Evolutionary conservation across 2,797 vertebrate species (phyloP), one percentile per base, ranked within the genome.

Genomic region (Acipenser transmontanus): DNA sequence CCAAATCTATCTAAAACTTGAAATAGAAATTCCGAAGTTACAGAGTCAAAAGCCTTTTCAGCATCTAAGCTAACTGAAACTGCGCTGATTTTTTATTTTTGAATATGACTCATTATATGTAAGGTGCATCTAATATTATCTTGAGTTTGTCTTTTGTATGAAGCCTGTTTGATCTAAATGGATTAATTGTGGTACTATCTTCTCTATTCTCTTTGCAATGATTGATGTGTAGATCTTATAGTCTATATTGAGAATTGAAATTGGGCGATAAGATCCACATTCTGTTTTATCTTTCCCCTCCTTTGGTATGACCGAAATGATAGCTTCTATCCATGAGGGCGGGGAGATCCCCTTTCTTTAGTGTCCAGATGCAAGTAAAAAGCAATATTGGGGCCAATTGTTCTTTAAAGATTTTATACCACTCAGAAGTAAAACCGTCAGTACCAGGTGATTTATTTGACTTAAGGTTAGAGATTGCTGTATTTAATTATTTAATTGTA

Each of bases 151-250:
- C 70, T 68, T 17, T 8, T 47, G 11, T 0, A 77, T 20, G 17
- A 73, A 74, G 4, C 69, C 72, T 1, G 69, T 72, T n/a, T 76
- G 69, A 4, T 66, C 63, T 1, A 59, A 50, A 59, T 73, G 17
- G 47, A 69, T 64, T 20, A 68, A 6, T 8, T 1, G 1, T 51
- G 64, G 69, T 61, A 74, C 14, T 7, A 76, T 34, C 1, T 13
- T 1, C 48, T 76, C 51, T 34, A 72, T 59, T 67, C 49, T 13
- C 17, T 8, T 50, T 0, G 68, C 61, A 34, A 76, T 0, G 60
- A 73, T 76, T 2, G 68, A 69, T 8, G 70, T 74, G 14, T 74
- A 59, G 2, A 69, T 9, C 34, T 70, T 74, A 61, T 72, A 72
- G 1, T 68, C 66, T 5, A 57, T 1, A 13, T 74, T 71, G 34